phyloP scores from a whole-genome alignment of 1,140 invertebrate genomes.

The Heliconius himera region DNA sequence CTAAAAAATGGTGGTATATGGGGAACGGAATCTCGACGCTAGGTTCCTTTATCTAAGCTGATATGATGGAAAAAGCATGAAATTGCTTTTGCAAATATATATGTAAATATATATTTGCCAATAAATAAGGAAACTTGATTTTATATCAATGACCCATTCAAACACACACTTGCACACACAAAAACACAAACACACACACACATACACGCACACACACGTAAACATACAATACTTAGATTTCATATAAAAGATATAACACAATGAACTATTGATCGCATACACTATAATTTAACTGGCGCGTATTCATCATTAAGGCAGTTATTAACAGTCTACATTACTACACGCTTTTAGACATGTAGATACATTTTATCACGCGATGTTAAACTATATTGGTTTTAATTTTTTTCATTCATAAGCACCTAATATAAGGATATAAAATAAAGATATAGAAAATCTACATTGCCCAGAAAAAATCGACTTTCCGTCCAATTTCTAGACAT shows the following conservation, averaged over 20 bases:
- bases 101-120: too few relatives aligned
- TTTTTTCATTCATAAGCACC: not conserved
- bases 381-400: not conserved
- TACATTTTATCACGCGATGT: constrained; percentile 3
- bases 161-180: not conserved
- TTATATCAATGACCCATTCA: not conserved
- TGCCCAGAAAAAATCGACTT: not conserved
- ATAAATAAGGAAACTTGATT: too few relatives aligned
- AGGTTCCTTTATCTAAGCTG: too few relatives aligned
- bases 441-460: not conserved
- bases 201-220: too few relatives aligned
- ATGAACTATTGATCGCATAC: not conserved
- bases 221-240: not conserved
- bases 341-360: not conserved
- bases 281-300: not conserved
- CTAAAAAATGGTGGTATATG: too few relatives aligned
- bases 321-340: not conserved
- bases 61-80: too few relatives aligned
- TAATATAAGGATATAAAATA: too few relatives aligned
- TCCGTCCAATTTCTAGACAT: not conserved
- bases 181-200: not conserved
- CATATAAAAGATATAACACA: not conserved
- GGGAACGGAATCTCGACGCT: too few relatives aligned
- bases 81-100: too few relatives aligned
- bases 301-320: constrained; percentile 2